Evolutionary conservation across 1,140 invertebrate genomes (phyloP).

Genomic region (Lineus longissimus): DNA sequence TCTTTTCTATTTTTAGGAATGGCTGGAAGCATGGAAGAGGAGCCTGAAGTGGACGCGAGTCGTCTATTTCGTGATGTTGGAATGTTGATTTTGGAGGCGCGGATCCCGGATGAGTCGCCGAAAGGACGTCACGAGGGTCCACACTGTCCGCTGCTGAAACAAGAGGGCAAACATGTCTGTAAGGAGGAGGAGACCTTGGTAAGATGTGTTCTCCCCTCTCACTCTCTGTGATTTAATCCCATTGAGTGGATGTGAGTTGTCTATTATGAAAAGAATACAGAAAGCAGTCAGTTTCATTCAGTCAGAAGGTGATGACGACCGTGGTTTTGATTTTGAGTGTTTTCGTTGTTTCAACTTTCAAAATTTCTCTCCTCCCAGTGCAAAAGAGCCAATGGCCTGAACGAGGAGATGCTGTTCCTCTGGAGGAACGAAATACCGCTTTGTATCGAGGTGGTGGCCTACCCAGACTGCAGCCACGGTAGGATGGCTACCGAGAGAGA

Average conservation of each 20-base stretch:
- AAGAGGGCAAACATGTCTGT: constrained; percentile 55
- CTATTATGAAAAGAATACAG: background rate
- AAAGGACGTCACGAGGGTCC: constrained; percentile 71
- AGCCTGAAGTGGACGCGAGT: constrained; percentile 55
- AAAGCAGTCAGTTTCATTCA: too few relatives aligned
- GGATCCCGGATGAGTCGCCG: constrained; percentile 60
- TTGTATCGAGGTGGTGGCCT: constrained; percentile 71
- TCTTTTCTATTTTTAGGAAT: constrained; percentile 23
- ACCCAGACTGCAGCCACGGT: constrained; percentile 64
- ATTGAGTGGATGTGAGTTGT: background rate
- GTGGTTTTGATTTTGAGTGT: too few relatives aligned
- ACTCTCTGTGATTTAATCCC: constrained; percentile 13
- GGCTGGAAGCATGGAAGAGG: constrained; percentile 45
- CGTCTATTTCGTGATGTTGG: constrained; percentile 62
- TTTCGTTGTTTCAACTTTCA: constrained; percentile 4
- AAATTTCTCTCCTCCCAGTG: constrained; percentile 50
- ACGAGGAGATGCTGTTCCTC: constrained; percentile 57
- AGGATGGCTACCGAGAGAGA: constrained; percentile 37
- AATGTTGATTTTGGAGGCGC: constrained; percentile 66
- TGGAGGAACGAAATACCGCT: constrained; percentile 63
- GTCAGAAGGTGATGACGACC: too few relatives aligned
- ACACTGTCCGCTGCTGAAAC: constrained; percentile 59
- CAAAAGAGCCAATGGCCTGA: constrained; percentile 57
- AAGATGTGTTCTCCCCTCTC: constrained; percentile 27
- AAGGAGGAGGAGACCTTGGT: constrained; percentile 59